Evolutionary conservation across 2,113 vertebrate genomes (phyloP), one percentile per base, ranked within the genome.

Genomic region (Reinhardtius hippoglossoides): DNA sequence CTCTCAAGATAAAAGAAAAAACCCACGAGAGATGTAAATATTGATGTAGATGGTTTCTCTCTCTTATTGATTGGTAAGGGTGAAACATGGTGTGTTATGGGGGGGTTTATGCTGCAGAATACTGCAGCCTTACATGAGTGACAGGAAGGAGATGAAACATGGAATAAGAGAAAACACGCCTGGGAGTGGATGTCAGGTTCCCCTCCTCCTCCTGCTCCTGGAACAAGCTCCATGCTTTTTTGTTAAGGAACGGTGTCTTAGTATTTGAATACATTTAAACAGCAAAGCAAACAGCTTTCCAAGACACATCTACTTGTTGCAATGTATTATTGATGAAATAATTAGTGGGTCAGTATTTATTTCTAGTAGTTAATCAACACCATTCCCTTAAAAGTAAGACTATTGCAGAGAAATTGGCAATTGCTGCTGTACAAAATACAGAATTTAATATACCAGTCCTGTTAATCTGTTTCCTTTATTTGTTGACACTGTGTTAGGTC

Each of bases 111-210:
- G 52, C 55, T 18, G 18, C n/a, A 13, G 54, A 60, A 60, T 15
- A 18, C 10, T 24, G 50, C n/a, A 42, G 52, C 66, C 40, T 23
- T 63, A 5, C 1, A 0, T 2, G 21, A 80, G 24, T 69, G 64
- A 71, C 71, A 52, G 69, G 13, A 59, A 58, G 72, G 27, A 60
- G 44, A 80, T 79, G 26, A 48, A 63, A 72, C 10, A n/a, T 24
- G 4, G 14, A 63, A 42, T 24, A 52, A 57, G 61, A 35, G 21
- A 65, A n/a, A 65, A 55, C 54, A 48, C 23, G 21, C 3, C 8
- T 12, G 5, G 4, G 31, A 52, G 3, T 0, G 4, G 16, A 37
- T n/a, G 6, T 31, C 44, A 20, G 12, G 54, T 44, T 58, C 1
- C 21, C 1, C 2, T 67, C 40, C 31, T 31, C 6, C 31, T 31